Conservation (phyloP, 2,888 invertebrate species). For the Amiota mariae region DNA sequence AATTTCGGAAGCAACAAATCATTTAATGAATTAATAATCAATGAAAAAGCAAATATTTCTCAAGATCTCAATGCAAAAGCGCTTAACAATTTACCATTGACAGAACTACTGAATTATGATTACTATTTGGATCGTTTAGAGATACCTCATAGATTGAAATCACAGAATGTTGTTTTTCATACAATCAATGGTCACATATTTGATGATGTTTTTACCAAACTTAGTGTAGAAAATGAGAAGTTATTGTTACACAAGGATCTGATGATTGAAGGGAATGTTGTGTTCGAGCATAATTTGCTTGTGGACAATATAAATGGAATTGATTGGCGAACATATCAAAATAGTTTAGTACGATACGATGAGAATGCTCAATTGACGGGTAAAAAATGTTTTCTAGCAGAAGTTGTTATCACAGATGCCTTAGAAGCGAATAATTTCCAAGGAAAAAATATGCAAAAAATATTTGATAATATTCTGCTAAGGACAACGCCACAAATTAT, state of each 20-base stretch:
- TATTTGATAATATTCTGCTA: constrained; percentile 59
- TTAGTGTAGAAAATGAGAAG: constrained; percentile 40
- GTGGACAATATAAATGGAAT: constrained; percentile 59
- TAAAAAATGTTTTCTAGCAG: constrained; percentile 50
- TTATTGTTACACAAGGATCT: constrained; percentile 66
- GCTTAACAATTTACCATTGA: constrained; percentile 54
- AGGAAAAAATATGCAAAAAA: constrained; percentile 47
- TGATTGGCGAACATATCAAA: constrained; percentile 56
- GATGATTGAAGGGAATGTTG: constrained; percentile 62
- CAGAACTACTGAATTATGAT: constrained; percentile 50
- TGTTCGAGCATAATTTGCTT: constrained; percentile 55
- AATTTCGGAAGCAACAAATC: constrained; percentile 52
- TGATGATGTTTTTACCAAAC: constrained; percentile 55
- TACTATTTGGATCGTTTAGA: constrained; percentile 56
- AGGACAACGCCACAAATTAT: constrained; percentile 60
- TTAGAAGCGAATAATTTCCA: constrained; percentile 54
- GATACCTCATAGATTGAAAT: constrained; percentile 45
- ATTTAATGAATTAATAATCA: constrained; percentile 57
- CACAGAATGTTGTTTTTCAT: constrained; percentile 56
- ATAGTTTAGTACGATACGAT: constrained; percentile 51
- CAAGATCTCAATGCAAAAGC: constrained; percentile 43
- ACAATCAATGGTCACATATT: constrained; percentile 64
- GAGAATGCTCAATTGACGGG: constrained; percentile 57
- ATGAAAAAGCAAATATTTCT: constrained; percentile 39
- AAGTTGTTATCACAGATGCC: constrained; percentile 52